Conservation (phyloP, 2,888 invertebrate genomes). For the Hermaeophaga mercurialis region DNA sequence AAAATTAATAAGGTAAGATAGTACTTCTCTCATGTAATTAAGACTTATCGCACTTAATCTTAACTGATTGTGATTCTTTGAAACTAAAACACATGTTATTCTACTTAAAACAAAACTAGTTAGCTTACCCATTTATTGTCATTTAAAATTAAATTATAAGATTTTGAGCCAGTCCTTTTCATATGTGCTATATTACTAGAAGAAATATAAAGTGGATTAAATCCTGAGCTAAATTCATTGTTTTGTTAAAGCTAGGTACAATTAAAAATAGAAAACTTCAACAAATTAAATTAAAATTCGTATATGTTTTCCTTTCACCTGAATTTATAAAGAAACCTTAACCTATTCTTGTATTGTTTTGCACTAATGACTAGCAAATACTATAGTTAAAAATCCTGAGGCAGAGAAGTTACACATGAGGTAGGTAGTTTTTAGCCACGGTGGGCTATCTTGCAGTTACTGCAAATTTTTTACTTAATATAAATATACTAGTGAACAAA, state of each 20-base stretch:
- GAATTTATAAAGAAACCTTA: slow-evolving; percentile 41
- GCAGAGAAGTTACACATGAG: slow-evolving; percentile 46
- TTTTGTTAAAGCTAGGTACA: slow-evolving; percentile 5
- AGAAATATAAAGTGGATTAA: slow-evolving; percentile 7
- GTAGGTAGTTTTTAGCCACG: slow-evolving; percentile 42
- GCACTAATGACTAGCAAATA: slow-evolving; percentile 52
- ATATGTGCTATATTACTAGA: slow-evolving; percentile 1
- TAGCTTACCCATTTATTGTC: too few species aligned
- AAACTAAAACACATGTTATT: too few species aligned
- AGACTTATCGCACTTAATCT: too few species aligned
- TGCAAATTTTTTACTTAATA: slow-evolving; percentile 23
- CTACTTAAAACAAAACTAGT: too few species aligned
- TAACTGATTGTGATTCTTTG: too few species aligned
- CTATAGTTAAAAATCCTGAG: slow-evolving; percentile 44
- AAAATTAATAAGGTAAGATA: too few species aligned
- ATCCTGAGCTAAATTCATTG: slow-evolving; percentile 16
- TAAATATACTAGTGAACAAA: slow-evolving; percentile 14
- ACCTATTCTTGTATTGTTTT: slow-evolving; percentile 40
- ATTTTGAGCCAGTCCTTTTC: too few species aligned
- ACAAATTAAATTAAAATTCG: neutral
- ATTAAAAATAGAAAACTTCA: neutral
- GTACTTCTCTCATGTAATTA: too few species aligned
- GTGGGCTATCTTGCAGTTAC: slow-evolving; percentile 28
- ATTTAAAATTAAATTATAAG: too few species aligned
- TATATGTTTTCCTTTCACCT: slow-evolving; percentile 29